Evolutionary conservation across 64 coral and sea anemone genomes (phyloP), one percentile per base, ranked within the genome.

Genomic region (Acropora yongei): DNA sequence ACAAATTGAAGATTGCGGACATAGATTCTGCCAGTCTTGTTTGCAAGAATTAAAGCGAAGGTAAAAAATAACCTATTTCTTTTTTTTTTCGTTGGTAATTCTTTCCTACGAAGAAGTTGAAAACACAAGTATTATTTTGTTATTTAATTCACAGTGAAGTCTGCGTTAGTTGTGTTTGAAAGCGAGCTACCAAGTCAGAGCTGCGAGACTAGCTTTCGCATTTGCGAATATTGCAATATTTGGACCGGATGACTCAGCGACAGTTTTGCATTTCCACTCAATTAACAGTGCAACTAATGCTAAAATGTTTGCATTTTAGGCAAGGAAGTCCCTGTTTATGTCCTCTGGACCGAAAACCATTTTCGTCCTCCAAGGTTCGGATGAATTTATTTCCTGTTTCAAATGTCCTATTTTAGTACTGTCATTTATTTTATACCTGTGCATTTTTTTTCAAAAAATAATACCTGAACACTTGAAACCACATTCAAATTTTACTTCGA

Each of bases 1-100:
- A 68, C 97, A 98, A 88, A 96, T 98, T 49, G 97, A 98, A 65
- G 97, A 98, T 40, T 98, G 97, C 77, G 97, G 97, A 14, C 97
- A 98, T 63, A 82, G 97, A 44, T 96, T 98, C 78, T 98, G 97
- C 67, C 94, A 98, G 46, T 96, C 94, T 9, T 98, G 97, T 88
- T 83, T 98, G 49, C 97, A 98, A 77, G 97, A 98, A 74, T 75
- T 98, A 57, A 92, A 91, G 76, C 88, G 94, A 91, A 87, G 93
- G 97, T 98, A 83, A 69, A 9, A 41, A 10, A 30, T 30, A 30
- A 30, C 0, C 30, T 55, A 10, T 55, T 55, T 88, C 48, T 76
- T 50, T 57, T 41, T 5, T 51, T 13, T 7, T 2, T 76, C 47
- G n/a, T 53, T 55, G 3, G 12, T 55, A 13, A 66, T 58, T 69